Conservation (phyloP, 2,888 invertebrate genomes). For the Trissolcus japonicus region DNA sequence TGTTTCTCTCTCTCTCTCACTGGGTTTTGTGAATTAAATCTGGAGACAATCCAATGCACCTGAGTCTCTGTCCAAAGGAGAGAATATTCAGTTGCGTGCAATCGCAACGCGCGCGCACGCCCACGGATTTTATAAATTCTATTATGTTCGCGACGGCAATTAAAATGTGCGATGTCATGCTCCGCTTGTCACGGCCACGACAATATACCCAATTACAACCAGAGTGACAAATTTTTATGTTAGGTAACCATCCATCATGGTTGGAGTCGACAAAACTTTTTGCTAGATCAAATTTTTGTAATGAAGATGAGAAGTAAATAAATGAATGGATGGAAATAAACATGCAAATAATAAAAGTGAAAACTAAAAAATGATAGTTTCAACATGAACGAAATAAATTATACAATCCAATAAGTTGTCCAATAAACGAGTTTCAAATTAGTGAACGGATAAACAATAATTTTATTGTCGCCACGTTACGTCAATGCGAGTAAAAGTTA, state of each 20-base stretch:
- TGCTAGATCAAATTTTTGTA: too few species aligned
- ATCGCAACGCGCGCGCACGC: constrained; percentile 39
- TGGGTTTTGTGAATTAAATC: neutral
- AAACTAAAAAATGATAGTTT: too few species aligned
- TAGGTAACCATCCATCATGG: neutral
- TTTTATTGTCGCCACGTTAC: too few species aligned
- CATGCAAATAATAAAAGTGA: too few species aligned
- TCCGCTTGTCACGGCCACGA: constrained; percentile 53
- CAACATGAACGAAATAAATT: too few species aligned
- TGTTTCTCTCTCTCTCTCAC: neutral
- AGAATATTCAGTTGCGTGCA: constrained; percentile 44
- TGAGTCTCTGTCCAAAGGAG: constrained; percentile 26
- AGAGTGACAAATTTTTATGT: constrained; percentile 30
- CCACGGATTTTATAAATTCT: constrained; percentile 48
- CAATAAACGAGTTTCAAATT: too few species aligned
- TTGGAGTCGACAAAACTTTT: too few species aligned
- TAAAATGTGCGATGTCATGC: constrained; percentile 53
- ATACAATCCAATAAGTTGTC: too few species aligned
- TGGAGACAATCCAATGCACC: constrained; percentile 40
- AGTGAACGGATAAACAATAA: too few species aligned
- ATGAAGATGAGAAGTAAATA: too few species aligned
- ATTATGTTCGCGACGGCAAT: constrained; percentile 47
- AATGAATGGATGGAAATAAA: too few species aligned
- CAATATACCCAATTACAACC: constrained; percentile 34
- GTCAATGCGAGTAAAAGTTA: too few species aligned